phyloP scores from a whole-genome alignment of 2,888 invertebrate genomes.

The Dorcus hopei region DNA sequence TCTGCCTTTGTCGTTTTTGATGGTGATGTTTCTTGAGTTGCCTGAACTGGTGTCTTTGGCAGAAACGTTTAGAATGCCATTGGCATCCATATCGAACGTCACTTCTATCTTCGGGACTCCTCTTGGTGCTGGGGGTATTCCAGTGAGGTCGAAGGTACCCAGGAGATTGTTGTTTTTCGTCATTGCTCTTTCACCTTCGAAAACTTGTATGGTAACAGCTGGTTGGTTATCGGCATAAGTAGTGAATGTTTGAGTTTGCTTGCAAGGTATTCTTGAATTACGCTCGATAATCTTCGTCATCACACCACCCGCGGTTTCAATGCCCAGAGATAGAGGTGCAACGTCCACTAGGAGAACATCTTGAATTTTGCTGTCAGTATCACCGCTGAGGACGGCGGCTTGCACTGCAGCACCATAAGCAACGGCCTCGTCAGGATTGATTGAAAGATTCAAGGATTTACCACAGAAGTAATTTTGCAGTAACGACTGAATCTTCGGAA shows the following conservation, averaged over 20 bases:
- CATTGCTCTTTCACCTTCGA: slow-evolving; percentile 74
- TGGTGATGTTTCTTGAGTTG: slow-evolving; percentile 71
- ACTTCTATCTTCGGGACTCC: slow-evolving; percentile 68
- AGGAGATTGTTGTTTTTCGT: slow-evolving; percentile 75
- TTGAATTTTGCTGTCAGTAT: slow-evolving; percentile 67
- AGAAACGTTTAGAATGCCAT: slow-evolving; percentile 64
- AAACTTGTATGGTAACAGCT: slow-evolving; percentile 59
- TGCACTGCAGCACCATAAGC: slow-evolving; percentile 46
- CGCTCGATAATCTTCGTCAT: slow-evolving; percentile 65
- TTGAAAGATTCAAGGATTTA: slow-evolving; percentile 42
- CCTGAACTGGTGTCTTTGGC: slow-evolving; percentile 60
- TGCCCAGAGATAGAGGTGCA: slow-evolving; percentile 67
- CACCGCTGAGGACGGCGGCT: slow-evolving; percentile 43
- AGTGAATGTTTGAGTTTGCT: slow-evolving; percentile 59
- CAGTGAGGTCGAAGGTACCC: slow-evolving; percentile 64
- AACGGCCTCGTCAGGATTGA: slow-evolving; percentile 46
- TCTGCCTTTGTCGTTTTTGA: slow-evolving; percentile 79
- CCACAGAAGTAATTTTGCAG: slow-evolving; percentile 74
- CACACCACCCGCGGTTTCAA: slow-evolving; percentile 79
- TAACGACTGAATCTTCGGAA: slow-evolving; percentile 73
- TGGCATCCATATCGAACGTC: slow-evolving; percentile 71
- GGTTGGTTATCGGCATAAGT: slow-evolving; percentile 68
- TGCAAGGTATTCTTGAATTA: slow-evolving; percentile 57
- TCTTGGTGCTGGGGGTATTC: slow-evolving; percentile 68
- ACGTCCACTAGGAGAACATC: slow-evolving; percentile 70